Evolutionary conservation across 2,888 invertebrate genomes (phyloP), one percentile per base, ranked within the genome.

Genomic region (Oxystoma pomonae): DNA sequence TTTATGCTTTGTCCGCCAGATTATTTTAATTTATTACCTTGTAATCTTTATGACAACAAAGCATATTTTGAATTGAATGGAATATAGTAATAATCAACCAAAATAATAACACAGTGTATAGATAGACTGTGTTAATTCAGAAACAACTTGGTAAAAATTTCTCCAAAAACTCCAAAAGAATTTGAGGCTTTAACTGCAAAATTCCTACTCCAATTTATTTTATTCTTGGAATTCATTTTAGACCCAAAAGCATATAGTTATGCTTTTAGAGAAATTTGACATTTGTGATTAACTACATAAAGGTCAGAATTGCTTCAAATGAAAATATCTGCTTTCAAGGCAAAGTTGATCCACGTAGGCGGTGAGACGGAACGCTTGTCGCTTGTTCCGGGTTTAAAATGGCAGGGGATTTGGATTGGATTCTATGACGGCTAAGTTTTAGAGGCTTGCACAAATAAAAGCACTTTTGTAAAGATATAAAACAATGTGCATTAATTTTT

Each of bases 161-260:
- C n/a, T n/a, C n/a, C n/a, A n/a, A n/a, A n/a, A 35, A 35, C 3
- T 35, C 35, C 35, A 3, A 35, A 35, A 35, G 35, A 35, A 35
- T 35, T 35, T 35, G 5, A 7, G 12, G 35, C 35, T 7, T 35
- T 35, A 35, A 35, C 35, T 35, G 35, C 35, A 35, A 35, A 35
- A 35, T 35, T 35, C 35, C 12, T n/a, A n/a, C 35, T 35, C 78
- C 78, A 78, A 78, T 78, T 78, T 78, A 79, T 78, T 78, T 78
- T 77, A 76, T 79, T 79, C 77, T 77, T 73, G 74, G 78, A 79
- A 78, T 77, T 77, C 78, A 79, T 78, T 77, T 75, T 76, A 73
- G 74, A 74, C 76, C 73, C 75, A 73, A 74, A 35, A 72, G 76
- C 79, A 78, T 77, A 78, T 77, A 78, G 71, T 72, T 72, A 72